Evolutionary conservation across 53 echinoderm and acorn worm species (phyloP).

Genomic region (Paracentrotus lividus): DNA sequence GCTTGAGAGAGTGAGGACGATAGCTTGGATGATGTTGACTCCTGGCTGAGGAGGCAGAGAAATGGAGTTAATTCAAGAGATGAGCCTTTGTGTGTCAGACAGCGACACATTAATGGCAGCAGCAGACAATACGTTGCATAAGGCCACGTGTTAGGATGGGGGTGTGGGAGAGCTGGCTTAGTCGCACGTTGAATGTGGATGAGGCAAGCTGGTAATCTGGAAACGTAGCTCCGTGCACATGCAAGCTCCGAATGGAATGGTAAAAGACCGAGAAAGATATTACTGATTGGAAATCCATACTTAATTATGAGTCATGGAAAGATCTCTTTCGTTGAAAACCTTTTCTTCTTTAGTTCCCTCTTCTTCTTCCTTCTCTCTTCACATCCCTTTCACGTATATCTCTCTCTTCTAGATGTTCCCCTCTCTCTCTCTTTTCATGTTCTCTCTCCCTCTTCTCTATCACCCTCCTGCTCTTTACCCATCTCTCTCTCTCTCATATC

Average conservation of each 20-base stretch:
- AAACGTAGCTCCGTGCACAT: no score
- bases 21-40: neutral
- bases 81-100: slow-evolving; percentile 10
- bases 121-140: slow-evolving; percentile 25
- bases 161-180: neutral
- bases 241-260: neutral
- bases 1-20: neutral
- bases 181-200: no score
- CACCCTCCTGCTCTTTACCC: neutral
- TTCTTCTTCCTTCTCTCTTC: neutral
- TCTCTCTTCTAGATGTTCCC: neutral
- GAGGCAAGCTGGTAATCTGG: neutral
- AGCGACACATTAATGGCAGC: neutral
- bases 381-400: neutral
- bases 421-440: slow-evolving; percentile 13
- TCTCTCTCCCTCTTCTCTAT: neutral
- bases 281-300: neutral
- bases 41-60: neutral
- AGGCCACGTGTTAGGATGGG: neutral
- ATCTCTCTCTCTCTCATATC: neutral
- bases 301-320: neutral
- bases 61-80: neutral
- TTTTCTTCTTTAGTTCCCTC: slow-evolving; percentile 32
- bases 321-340: neutral
- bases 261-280: neutral